Percentiles rank a stretch among this genome's conserved stretches.
Conservation (phyloP, 2,888 invertebrate species). For the Vandiemenella viatica region DNA sequence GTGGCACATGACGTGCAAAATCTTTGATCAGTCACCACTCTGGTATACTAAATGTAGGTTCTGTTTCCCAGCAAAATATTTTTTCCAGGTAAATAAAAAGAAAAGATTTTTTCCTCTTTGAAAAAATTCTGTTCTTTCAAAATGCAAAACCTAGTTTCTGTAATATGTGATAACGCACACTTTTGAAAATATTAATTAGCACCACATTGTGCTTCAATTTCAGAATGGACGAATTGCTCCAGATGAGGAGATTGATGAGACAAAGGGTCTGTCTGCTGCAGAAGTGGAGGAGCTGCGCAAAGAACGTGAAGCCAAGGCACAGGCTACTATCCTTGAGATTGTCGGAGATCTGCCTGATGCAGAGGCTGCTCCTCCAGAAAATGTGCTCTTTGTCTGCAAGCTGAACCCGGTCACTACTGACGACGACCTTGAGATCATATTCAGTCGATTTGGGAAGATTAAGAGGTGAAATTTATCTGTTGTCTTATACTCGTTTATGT, state of each 20-base stretch:
- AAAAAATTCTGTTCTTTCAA: too few species aligned
- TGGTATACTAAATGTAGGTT: too few species aligned
- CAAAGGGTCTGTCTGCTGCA: constrained; percentile 64
- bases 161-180: too few species aligned
- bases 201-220: too few species aligned
- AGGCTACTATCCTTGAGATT: constrained; percentile 95
- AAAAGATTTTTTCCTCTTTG: constrained; percentile 9
- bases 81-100: too few species aligned
- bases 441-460: constrained; percentile 89
- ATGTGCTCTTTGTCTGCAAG: constrained; percentile 97
- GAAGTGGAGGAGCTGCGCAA: constrained; percentile 79
- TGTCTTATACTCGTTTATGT: too few species aligned
- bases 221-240: constrained; percentile 79
- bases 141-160: too few species aligned
- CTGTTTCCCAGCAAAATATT: too few species aligned
- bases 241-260: constrained; percentile 86
- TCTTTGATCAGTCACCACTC: too few species aligned
- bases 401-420: constrained; percentile 95
- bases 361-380: constrained; percentile 95
- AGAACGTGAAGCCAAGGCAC: constrained; percentile 85
- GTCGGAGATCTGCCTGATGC: constrained; percentile 95
- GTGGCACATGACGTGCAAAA: too few species aligned
- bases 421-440: constrained; percentile 94
- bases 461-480: constrained; percentile 47
- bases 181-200: too few species aligned